These are phyloP conservation scores for Cryptosula pallasiana DNA, from an alignment of 2,888 invertebrate genomes.

Conservation along the genomic window DNA sequence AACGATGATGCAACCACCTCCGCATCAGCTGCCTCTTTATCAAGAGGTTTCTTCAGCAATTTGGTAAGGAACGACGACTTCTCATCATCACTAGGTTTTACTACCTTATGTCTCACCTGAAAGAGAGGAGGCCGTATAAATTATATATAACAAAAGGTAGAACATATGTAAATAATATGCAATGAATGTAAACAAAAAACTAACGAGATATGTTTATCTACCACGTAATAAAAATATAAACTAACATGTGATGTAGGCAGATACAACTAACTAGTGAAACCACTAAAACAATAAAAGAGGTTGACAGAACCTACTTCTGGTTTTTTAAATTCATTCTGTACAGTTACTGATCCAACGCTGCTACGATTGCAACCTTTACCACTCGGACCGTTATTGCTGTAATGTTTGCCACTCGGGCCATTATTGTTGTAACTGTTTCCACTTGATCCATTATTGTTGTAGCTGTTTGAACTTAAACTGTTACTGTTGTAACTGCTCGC, in stretches of 20 bases:
- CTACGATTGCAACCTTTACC: no score
- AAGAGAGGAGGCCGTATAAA: not conserved
- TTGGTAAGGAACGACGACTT: conserved; percentile 8
- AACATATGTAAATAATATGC: not conserved
- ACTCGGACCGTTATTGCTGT: no score
- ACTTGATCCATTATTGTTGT: no score
- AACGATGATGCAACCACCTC: not conserved
- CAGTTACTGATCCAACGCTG: not conserved
- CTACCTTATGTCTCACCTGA: not conserved
- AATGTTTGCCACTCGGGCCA: no score
- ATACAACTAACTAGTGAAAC: no score
- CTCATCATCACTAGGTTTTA: not conserved
- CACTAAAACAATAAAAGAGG: not conserved
- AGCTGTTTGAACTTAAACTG: no score
- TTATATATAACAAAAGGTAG: not conserved
- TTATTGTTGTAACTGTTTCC: no score
- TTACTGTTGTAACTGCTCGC: no score
- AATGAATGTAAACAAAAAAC: not conserved
- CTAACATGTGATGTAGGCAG: no score
- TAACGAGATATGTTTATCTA: no score
- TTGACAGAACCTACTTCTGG: not conserved
- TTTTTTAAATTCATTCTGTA: not conserved
- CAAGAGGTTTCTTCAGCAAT: conserved; percentile 6
- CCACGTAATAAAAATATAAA: no score
- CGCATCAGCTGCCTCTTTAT: not conserved